Conservation (phyloP, 2,113 vertebrate species). For the Terrapene triunguis region DNA sequence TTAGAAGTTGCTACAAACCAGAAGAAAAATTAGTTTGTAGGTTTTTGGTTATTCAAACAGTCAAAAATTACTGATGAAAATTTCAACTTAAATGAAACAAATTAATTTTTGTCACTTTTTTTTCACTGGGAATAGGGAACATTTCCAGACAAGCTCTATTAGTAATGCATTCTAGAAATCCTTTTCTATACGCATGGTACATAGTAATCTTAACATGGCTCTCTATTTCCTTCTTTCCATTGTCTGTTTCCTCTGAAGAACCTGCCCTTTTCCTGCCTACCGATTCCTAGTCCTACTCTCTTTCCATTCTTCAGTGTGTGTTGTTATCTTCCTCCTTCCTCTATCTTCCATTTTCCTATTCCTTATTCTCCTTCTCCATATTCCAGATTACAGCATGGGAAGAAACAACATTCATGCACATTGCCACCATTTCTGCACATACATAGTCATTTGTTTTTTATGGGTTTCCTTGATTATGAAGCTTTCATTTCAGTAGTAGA, state of each 20-base stretch:
- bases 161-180: neutral
- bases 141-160: neutral
- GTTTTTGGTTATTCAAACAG: no score
- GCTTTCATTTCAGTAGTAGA: neutral
- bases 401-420: neutral
- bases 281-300: no score
- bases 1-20: no score
- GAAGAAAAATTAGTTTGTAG: no score
- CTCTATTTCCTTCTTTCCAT: neutral
- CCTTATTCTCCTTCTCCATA: no score
- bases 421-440: neutral
- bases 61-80: neutral
- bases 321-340: no score
- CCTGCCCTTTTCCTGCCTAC: no score
- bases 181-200: neutral
- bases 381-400: neutral
- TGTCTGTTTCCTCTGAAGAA: no score
- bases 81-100: neutral
- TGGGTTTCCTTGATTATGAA: neutral
- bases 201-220: neutral
- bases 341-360: no score
- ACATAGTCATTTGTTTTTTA: neutral
- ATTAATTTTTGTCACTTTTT: neutral
- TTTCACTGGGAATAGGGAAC: neutral
- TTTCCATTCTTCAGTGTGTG: no score